Evolutionary conservation across 2,888 invertebrate genomes (phyloP).

Genomic region (Oxycera nigricornis): DNA sequence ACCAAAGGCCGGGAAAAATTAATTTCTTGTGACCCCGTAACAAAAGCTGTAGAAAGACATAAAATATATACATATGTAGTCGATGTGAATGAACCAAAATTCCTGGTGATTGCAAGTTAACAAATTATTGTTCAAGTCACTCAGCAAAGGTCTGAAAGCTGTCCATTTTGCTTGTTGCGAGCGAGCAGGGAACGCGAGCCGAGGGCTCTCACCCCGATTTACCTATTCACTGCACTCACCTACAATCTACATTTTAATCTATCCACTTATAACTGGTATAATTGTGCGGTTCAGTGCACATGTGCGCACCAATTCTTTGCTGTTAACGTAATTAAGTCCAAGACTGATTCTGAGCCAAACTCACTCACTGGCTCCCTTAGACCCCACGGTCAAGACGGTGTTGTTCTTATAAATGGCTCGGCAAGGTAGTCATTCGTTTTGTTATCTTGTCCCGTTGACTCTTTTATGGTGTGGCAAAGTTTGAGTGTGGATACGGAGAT

Average conservation of each 20-base stretch:
- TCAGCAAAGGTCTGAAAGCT: conserved; percentile 5
- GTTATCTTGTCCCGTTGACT: background rate
- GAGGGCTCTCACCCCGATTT: conserved; percentile 15
- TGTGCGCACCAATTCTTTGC: conserved; percentile 27
- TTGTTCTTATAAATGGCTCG: conserved; percentile 4
- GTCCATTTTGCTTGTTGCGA: background rate
- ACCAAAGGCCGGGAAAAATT: background rate
- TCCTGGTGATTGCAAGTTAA: background rate
- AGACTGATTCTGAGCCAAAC: background rate
- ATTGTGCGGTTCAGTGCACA: conserved; percentile 43
- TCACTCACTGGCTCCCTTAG: background rate
- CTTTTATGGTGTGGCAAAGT: conserved; percentile 30
- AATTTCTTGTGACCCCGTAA: background rate
- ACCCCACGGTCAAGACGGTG: background rate
- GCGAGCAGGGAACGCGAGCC: background rate
- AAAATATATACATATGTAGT: background rate
- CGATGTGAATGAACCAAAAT: conserved; percentile 14
- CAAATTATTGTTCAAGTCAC: conserved; percentile 26
- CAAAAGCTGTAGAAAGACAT: background rate
- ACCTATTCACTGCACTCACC: conserved; percentile 34
- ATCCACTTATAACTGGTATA: conserved; percentile 43
- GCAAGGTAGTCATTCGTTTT: conserved; percentile 14
- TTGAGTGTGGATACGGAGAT: conserved; percentile 1
- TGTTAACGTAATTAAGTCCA: conserved; percentile 18
- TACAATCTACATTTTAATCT: conserved; percentile 46